Evolutionary conservation across 2,113 vertebrate genomes (phyloP).

Genomic region (Onychostruthus taczanowskii): DNA sequence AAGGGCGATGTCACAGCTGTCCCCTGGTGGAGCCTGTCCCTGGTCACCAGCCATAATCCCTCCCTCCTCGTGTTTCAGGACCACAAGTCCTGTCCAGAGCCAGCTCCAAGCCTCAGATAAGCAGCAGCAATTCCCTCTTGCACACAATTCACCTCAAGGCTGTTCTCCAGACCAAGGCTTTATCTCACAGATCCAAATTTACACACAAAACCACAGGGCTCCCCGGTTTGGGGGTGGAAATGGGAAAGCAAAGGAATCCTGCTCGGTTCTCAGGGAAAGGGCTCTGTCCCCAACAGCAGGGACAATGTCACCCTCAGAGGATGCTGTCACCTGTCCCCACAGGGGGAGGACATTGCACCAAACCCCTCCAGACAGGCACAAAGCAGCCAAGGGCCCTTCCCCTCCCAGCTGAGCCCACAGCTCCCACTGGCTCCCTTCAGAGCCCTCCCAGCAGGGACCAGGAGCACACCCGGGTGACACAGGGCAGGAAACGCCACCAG

Average conservation of each 20-base stretch:
- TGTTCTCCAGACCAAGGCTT: not conserved
- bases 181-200: not conserved
- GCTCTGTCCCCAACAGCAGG: not conserved
- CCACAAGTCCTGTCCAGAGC: not conserved
- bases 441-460: not conserved
- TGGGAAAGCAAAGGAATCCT: not conserved
- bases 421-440: not conserved
- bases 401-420: not conserved
- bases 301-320: not conserved
- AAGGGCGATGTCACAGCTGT: not conserved
- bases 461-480: not conserved
- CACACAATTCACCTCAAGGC: not conserved
- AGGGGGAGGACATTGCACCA: not conserved
- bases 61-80: not conserved
- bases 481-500: not conserved
- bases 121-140: not conserved
- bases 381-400: not conserved
- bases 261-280: not conserved
- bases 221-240: not conserved
- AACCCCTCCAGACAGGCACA: not conserved
- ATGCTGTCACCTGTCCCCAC: not conserved
- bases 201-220: not conserved
- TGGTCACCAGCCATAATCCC: not conserved
- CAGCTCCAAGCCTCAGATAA: not conserved
- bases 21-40: not conserved